Conservation (phyloP, 2,888 invertebrate genomes). For the Eurois occulta region DNA sequence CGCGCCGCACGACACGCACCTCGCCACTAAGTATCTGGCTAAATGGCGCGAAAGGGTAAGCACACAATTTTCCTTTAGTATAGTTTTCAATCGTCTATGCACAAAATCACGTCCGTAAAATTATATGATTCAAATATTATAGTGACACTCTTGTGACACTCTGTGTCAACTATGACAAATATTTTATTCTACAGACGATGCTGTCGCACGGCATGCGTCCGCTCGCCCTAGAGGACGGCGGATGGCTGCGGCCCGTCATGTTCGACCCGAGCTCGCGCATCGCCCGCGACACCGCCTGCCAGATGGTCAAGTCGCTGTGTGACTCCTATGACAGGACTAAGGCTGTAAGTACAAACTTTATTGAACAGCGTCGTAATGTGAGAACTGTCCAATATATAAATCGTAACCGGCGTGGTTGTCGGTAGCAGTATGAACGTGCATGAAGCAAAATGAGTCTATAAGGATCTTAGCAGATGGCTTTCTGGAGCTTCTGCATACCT, state of each 20-base stretch:
- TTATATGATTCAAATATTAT: background rate
- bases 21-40: constrained; percentile 84
- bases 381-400: background rate
- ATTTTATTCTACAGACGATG: constrained; percentile 76
- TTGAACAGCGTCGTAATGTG: background rate
- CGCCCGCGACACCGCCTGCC: constrained; percentile 96
- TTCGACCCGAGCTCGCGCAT: constrained; percentile 97
- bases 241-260: constrained; percentile 97
- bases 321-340: constrained; percentile 89
- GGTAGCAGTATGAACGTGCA: too few relatives aligned
- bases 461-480: background rate
- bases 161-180: background rate
- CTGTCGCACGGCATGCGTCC: constrained; percentile 89
- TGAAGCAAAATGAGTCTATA: background rate
- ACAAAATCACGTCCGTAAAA: background rate
- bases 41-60: constrained; percentile 73
- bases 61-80: background rate
- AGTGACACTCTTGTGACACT: too few relatives aligned
- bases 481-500: background rate
- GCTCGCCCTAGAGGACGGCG: constrained; percentile 92
- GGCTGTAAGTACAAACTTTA: constrained; percentile 78
- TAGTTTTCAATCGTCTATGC: background rate
- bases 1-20: constrained; percentile 78
- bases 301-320: constrained; percentile 96
- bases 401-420: too few relatives aligned